These are phyloP conservation scores for Bombycilla garrulus DNA, from an alignment of 2,113 vertebrate genomes.

Conservation along the genomic window DNA sequence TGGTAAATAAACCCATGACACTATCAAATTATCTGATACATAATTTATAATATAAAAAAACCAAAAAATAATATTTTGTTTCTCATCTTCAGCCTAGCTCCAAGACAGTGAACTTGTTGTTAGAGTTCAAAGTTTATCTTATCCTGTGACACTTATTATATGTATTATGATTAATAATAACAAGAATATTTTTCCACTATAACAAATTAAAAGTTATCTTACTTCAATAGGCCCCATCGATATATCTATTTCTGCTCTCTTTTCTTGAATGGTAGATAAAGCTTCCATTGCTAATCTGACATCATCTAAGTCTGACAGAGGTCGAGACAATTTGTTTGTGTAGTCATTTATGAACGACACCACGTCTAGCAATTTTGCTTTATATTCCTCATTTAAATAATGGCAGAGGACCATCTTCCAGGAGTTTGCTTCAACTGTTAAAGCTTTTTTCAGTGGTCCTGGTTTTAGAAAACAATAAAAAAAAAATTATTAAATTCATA, in stretches of 20 bases:
- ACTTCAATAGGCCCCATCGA: slow-evolving; percentile 83
- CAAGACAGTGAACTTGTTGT: neutral
- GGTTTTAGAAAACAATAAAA: neutral
- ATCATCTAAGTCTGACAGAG: slow-evolving; percentile 81
- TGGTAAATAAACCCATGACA: no score
- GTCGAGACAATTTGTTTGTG: slow-evolving; percentile 74
- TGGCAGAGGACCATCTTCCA: slow-evolving; percentile 83
- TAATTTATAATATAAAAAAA: neutral
- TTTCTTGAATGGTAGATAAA: slow-evolving; percentile 75
- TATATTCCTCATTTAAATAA: slow-evolving; percentile 82
- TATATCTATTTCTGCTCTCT: slow-evolving; percentile 80
- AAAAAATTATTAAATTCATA: neutral
- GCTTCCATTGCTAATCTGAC: slow-evolving; percentile 80
- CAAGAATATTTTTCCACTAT: neutral
- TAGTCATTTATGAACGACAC: slow-evolving; percentile 67
- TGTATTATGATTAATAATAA: neutral
- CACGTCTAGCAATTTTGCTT: slow-evolving; percentile 79
- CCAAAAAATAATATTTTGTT: neutral
- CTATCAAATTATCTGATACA: neutral
- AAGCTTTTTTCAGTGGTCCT: slow-evolving; percentile 79
- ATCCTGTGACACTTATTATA: neutral
- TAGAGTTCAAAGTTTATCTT: neutral
- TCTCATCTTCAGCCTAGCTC: neutral
- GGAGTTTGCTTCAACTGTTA: slow-evolving; percentile 77
- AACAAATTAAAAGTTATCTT: slow-evolving; percentile 32